A percentile compares a stretch with the other conserved stretches of the same genome.
Conservation (phyloP, 2,797 vertebrate species). For the Schizothorax lantsangensis region DNA sequence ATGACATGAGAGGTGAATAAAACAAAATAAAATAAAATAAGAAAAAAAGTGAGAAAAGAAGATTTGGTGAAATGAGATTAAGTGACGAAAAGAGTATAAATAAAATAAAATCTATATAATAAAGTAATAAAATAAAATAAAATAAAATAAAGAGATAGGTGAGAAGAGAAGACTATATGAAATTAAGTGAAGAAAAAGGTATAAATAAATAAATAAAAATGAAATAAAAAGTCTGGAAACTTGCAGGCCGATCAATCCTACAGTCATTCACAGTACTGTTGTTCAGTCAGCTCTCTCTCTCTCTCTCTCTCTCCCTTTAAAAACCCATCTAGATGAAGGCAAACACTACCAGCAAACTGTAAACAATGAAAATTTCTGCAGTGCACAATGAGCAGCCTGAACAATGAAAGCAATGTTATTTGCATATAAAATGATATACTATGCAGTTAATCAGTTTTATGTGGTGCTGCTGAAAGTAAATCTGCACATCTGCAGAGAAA, state of each 20-base stretch:
- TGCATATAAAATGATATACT: slow-evolving; percentile 49
- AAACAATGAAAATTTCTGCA: slow-evolving; percentile 40
- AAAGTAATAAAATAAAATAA: not conserved
- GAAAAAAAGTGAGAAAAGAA: not conserved
- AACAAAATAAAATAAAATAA: not conserved
- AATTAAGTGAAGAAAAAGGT: not conserved
- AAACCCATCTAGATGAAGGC: slow-evolving; percentile 34
- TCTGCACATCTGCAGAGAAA: slow-evolving; percentile 26
- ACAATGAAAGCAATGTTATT: slow-evolving; percentile 39
- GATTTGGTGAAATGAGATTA: not conserved
- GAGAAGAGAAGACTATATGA: not conserved
- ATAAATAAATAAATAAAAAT: slow-evolving; percentile 1
- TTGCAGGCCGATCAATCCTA: slow-evolving; percentile 57
- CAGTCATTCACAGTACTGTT: slow-evolving; percentile 39
- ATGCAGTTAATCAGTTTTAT: slow-evolving; percentile 48
- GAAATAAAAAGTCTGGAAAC: slow-evolving; percentile 51
- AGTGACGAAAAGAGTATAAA: not conserved
- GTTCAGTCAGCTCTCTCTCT: not conserved
- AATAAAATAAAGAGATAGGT: not conserved
- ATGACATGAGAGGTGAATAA: not conserved
- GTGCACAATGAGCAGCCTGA: slow-evolving; percentile 30
- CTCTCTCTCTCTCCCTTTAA: not conserved
- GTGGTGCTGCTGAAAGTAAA: slow-evolving; percentile 17
- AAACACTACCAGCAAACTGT: slow-evolving; percentile 26
- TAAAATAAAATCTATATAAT: not conserved